Evolutionary conservation across 1,140 invertebrate genomes (phyloP), one percentile per base, ranked within the genome.

Genomic region (Prorops nasuta): DNA sequence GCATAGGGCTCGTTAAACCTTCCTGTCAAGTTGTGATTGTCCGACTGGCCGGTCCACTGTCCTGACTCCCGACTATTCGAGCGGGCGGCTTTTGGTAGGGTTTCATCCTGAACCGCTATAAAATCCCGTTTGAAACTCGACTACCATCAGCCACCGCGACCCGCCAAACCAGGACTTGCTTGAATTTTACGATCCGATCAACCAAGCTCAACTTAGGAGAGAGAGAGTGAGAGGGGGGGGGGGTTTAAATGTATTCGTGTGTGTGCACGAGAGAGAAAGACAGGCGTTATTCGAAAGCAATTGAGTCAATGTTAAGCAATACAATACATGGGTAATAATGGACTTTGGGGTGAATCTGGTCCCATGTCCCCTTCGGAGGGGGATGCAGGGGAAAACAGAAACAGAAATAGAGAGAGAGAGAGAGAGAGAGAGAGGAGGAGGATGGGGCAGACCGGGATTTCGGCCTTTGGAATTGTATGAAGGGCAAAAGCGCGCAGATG

Each of bases 301-400:
- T 76, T 71, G 75, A 77, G 74, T 70, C 72, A 71, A 72, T 73
- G 72, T 76, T 76, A 66, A 75, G 72, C 74, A 71, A 70, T 70
- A 77, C 72, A 77, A 77, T 77, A 76, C 74, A 76, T 54, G 73
- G 60, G 72, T 73, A 77, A 77, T 77, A 77, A 77, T 77, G 69
- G 75, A 72, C 61, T 69, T 53, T 66, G 69, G 74, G 69, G 72
- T 74, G 72, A 77, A 71, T 74, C 74, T 72, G 66, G 63, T 64
- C 58, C 60, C 63, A 47, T 49, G 45, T 61, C 62, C 56, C 56
- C 58, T 53, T 48, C 45, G 10, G 18, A 12, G 19, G 24, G 6
- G 42, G 45, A 10, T 38, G 9, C 20, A 38, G 7, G 15, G 10
- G 36, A 18, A 20, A 9, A 38, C 3, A 12, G n/a, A n/a, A n/a